Evolutionary conservation across 2,888 invertebrate genomes (phyloP).

Genomic region (Dynastes tityus): DNA sequence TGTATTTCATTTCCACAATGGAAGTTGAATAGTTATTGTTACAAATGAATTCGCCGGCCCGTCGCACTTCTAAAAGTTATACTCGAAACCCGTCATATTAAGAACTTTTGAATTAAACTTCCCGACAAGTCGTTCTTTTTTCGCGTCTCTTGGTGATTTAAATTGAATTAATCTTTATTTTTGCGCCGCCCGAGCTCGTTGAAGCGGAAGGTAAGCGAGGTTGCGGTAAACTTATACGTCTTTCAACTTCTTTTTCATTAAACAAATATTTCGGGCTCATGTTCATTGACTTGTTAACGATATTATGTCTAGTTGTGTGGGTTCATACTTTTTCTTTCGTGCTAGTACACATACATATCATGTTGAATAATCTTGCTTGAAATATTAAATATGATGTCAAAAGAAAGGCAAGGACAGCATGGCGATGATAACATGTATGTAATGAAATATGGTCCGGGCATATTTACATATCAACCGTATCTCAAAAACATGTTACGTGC

Average conservation of each 20-base stretch:
- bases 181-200: constrained; percentile 56
- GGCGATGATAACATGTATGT: no score
- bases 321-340: not conserved
- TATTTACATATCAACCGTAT: no score
- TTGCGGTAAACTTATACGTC: constrained; percentile 1
- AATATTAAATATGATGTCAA: no score
- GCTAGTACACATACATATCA: not conserved
- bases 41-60: constrained; percentile 53
- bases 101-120: constrained; percentile 56
- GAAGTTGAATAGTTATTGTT: constrained; percentile 49
- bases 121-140: constrained; percentile 37
- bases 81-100: constrained; percentile 52
- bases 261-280: not conserved
- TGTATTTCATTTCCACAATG: constrained; percentile 11
- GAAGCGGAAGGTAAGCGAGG: constrained; percentile 3
- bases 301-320: not conserved
- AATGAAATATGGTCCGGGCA: no score
- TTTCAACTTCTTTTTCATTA: constrained; percentile 9
- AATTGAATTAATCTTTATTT: constrained; percentile 61
- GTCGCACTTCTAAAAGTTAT: constrained; percentile 50
- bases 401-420: no score
- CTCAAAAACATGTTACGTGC: no score
- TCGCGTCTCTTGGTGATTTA: constrained; percentile 57
- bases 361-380: no score
- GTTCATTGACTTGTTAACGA: constrained; percentile 2